Base-by-base conservation (phyloP, 2,888 invertebrate genomes). In the Amiota communis region DNA sequence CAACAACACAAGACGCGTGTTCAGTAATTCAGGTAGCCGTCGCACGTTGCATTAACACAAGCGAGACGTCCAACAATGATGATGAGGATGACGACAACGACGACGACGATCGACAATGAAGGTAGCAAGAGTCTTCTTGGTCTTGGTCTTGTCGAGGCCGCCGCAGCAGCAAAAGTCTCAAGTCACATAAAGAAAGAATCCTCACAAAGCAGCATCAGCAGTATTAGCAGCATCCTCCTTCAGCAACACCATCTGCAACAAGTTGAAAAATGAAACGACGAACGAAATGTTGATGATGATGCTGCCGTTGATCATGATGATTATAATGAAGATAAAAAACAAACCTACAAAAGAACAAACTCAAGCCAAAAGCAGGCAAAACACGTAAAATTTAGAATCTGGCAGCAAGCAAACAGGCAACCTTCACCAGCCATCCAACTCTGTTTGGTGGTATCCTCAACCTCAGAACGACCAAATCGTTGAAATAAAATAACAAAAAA, bases 1-100 rank as follows among this genome's bases (percentile, higher is more conserved):
- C 78, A 77, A 74, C 81, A 82, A 84, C 86, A 87, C 80, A 86
- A 88, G 88, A 87, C 88, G 87, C 87, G 87, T 87, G 87, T 88
- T 87, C 88, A 87, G 88, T 87, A 87, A 87, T 87, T 88, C 87
- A 87, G 87, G 87, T 87, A 87, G 87, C 87, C 81, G 87, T 86
- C 83, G 86, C 86, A 80, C 83, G 86, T 87, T 88, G 88, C 87
- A 87, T 87, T 87, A 87, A 88, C 87, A 87, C 87, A 87, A 87
- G 87, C 86, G 86, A 80, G 83, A 77, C 80, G 81, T 78, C 53
- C 64, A 20, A 59, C 59, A 1, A 76, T 72, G 71, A 74, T 57
- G 74, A 59, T 20, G 74, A 72, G n/a, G 71, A 74, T 36, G 36
- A 36, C 6, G 36, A 36, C 8, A 3, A 63, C 15, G 64, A 48